These are phyloP conservation scores for Stictonetta naevosa DNA, from an alignment of 2,113 vertebrate species.

Conservation along the genomic window DNA sequence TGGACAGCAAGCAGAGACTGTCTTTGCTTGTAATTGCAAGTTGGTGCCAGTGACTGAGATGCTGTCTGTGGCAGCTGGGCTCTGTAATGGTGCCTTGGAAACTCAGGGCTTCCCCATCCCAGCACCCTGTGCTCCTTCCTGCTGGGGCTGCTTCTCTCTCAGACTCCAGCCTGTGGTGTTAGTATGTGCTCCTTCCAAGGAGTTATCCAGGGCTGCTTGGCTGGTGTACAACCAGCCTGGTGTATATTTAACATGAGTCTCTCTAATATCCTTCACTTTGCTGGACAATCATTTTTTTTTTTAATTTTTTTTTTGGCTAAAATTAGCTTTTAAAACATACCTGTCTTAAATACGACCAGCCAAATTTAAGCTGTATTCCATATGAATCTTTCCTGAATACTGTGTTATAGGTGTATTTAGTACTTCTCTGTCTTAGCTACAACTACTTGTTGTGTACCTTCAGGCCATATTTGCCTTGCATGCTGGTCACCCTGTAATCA, in stretches of 20 bases:
- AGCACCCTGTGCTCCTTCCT: not conserved
- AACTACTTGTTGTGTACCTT: not conserved
- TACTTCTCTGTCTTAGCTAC: not conserved
- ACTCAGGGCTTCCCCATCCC: not conserved
- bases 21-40: not conserved
- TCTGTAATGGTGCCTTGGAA: not conserved
- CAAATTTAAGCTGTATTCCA: not conserved
- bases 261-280: not conserved
- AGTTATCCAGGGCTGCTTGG: not conserved
- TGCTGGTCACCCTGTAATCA: not conserved
- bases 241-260: accelerated
- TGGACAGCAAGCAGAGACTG: accelerated
- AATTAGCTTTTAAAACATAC: not conserved
- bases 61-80: not conserved
- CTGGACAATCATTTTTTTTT: not conserved
- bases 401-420: not conserved
- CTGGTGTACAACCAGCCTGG: not conserved
- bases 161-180: not conserved
- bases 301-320: not conserved
- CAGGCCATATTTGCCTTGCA: not conserved
- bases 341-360: not conserved
- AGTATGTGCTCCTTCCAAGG: not conserved
- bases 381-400: not conserved
- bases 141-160: not conserved
- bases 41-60: accelerated